phyloP scores from a whole-genome alignment of 2,797 vertebrate species.

The Sorex maritimensis region DNA sequence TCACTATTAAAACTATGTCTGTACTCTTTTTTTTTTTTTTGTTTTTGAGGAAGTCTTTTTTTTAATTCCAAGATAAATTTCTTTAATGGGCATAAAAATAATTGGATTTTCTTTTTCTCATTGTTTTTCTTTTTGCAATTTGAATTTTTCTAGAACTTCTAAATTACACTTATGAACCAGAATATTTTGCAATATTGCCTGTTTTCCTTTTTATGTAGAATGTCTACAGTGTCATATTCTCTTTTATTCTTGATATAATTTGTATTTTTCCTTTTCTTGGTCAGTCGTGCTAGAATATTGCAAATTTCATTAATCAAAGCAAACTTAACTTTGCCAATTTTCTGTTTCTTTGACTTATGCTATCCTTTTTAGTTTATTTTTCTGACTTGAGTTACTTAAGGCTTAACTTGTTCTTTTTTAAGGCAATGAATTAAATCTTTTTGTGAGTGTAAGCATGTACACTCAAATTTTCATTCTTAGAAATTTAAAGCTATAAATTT shows the following conservation, averaged over 20 bases:
- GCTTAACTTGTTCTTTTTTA: neutral
- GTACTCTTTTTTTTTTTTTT: conserved; percentile 10
- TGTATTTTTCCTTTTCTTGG: neutral
- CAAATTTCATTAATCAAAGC: neutral
- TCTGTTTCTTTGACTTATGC: conserved; percentile 50
- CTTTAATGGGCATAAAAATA: neutral
- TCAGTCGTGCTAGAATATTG: conserved; percentile 1
- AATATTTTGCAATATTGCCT: conserved; percentile 29
- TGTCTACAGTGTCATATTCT: neutral
- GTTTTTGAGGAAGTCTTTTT: neutral
- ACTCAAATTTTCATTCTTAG: neutral
- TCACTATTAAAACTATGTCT: neutral
- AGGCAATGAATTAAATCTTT: too few relatives aligned
- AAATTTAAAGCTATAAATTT: neutral
- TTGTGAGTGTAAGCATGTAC: too few relatives aligned
- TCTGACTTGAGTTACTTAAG: neutral
- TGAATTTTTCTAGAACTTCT: conserved; percentile 5
- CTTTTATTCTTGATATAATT: neutral
- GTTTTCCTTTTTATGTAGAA: neutral
- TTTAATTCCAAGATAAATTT: conserved; percentile 56
- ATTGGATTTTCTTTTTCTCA: conserved; percentile 13
- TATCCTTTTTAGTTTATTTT: conserved; percentile 29
- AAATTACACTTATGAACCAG: conserved; percentile 19
- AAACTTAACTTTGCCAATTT: neutral
- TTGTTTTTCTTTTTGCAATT: conserved; percentile 48